Percentiles rank a stretch among this genome's conserved stretches.
phyloP scores from a whole-genome alignment of 2,113 vertebrate species.

The Montifringilla adamsi region DNA sequence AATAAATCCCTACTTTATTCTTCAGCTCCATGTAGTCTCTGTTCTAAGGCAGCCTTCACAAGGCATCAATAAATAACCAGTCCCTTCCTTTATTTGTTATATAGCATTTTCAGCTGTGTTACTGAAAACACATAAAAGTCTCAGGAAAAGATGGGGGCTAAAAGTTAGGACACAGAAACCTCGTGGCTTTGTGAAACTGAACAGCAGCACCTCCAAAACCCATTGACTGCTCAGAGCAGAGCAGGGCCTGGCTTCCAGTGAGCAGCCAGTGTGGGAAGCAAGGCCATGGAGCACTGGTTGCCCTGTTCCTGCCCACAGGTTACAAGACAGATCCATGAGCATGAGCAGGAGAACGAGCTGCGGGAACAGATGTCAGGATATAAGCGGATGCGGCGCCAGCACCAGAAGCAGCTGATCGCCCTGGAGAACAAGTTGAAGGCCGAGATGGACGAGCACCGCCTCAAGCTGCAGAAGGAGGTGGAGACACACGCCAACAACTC shows the following conservation, averaged over 20 bases:
- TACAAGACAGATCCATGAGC: constrained; percentile 99
- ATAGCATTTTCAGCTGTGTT: neutral
- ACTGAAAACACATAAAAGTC: neutral
- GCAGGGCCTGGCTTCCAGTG: neutral
- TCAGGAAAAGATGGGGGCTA: neutral
- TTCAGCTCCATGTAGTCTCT: neutral
- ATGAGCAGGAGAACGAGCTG: constrained; percentile 99
- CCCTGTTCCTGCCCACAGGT: constrained; percentile 73
- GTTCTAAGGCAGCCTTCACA: neutral
- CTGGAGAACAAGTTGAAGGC: constrained; percentile 99
- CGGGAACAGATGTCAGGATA: constrained; percentile 99
- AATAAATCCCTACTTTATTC: neutral
- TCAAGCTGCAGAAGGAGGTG: constrained; percentile 98
- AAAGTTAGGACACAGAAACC: neutral
- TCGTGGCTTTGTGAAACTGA: neutral
- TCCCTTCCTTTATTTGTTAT: neutral
- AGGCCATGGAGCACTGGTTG: neutral
- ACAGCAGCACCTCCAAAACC: neutral
- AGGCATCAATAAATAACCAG: neutral
- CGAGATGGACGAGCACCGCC: constrained; percentile 99
- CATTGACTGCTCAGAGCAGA: neutral
- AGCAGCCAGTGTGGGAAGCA: neutral
- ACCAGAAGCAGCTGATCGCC: constrained; percentile 99
- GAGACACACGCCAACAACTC: constrained; percentile 99
- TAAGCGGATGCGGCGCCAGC: constrained; percentile 99